A percentile compares a stretch with the other conserved stretches of the same genome.
These are phyloP conservation scores for Tricholaema leucomelas DNA, from an alignment of 2,113 vertebrate species.

Conservation along the genomic window DNA sequence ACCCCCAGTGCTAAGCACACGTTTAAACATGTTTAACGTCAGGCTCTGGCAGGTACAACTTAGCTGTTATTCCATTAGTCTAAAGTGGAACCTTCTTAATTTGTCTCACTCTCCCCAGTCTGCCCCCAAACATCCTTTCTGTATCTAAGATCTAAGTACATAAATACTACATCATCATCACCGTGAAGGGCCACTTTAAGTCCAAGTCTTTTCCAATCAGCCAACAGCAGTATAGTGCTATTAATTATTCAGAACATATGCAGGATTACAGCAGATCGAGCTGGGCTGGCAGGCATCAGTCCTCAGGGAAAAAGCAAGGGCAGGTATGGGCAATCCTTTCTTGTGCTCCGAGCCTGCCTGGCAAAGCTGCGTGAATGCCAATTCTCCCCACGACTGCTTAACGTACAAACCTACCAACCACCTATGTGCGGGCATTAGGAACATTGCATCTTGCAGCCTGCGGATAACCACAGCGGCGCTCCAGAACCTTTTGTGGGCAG, in stretches of 20 bases:
- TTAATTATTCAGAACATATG: slow-evolving; percentile 6
- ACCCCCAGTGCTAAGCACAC: too few species aligned
- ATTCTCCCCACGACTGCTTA: background rate
- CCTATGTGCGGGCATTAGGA: background rate
- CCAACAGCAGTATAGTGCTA: background rate
- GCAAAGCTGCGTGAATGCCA: background rate
- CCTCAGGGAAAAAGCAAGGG: background rate
- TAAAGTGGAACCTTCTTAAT: background rate
- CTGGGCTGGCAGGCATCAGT: background rate
- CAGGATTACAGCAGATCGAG: background rate
- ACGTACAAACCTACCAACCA: background rate
- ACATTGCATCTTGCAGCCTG: background rate
- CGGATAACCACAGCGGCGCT: background rate
- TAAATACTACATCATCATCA: background rate
- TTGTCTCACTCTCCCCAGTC: background rate
- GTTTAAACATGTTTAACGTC: background rate
- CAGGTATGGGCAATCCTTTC: background rate
- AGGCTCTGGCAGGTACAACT: background rate
- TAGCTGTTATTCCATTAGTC: background rate
- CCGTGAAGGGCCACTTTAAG: background rate
- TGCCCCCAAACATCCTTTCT: background rate
- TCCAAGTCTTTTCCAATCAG: background rate
- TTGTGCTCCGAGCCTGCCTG: background rate
- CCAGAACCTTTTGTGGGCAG: background rate
- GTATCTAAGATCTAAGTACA: background rate